These are phyloP conservation scores for Listronotus oregonensis DNA, from an alignment of 1,140 invertebrate genomes.

Conservation along the genomic window DNA sequence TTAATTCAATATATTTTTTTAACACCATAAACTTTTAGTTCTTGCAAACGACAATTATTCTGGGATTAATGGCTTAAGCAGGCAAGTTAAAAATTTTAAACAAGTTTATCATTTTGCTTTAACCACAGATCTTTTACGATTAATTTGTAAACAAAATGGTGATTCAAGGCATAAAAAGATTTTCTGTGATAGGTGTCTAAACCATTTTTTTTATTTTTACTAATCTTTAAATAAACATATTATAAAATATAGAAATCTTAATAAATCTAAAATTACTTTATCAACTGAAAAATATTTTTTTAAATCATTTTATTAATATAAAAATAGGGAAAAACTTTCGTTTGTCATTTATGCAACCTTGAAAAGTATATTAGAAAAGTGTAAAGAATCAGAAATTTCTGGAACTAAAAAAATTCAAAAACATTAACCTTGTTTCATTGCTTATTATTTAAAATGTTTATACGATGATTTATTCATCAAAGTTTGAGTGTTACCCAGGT, in stretches of 20 bases:
- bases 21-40: too few species aligned
- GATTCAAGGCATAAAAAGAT: too few species aligned
- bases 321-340: constrained; percentile 41
- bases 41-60: too few species aligned
- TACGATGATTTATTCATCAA: constrained; percentile 45
- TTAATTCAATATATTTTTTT: too few species aligned
- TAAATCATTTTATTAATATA: constrained; percentile 20
- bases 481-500: constrained; percentile 42
- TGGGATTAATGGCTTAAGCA: too few species aligned
- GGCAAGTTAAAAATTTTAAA: background rate
- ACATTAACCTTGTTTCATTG: constrained; percentile 45
- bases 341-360: constrained; percentile 51
- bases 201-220: too few species aligned
- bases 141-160: constrained; percentile 31
- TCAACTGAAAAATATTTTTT: too few species aligned
- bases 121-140: constrained; percentile 33
- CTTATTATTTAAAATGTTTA: constrained; percentile 12
- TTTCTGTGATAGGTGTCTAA: too few species aligned
- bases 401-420: constrained; percentile 39
- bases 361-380: constrained; percentile 42
- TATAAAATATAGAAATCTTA: too few species aligned
- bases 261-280: constrained; percentile 7
- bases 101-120: constrained; percentile 25
- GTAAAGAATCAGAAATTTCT: background rate
- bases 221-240: too few species aligned